Evolutionary conservation across 2,888 invertebrate genomes (phyloP), one percentile per base, ranked within the genome.

Genomic region (Patella pellucida): DNA sequence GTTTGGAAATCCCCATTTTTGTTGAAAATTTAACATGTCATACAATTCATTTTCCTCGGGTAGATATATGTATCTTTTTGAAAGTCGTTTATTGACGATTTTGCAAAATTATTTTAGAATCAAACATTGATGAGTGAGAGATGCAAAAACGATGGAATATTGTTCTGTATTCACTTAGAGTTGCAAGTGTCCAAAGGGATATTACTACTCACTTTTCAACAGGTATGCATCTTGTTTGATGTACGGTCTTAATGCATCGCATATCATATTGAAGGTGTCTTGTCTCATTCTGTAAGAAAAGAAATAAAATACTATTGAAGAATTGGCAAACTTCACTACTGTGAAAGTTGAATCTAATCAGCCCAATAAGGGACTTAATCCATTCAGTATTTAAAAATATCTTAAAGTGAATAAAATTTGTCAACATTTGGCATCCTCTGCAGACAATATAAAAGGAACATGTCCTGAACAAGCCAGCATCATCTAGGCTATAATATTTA

Each of bases 1-100:
- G 31, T 76, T 72, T 52, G 76, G 78, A 69, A 79, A 79, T 16
- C 76, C 71, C 72, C 70, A 76, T 56, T 52, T 56, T 16, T 52
- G 41, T 51, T 75, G 52, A 67, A 68, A 79, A n/a, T 74, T 71
- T 54, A 54, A 41, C n/a, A 76, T 68, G 16, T 74, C 71, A 15
- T 41, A 16, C 51, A 76, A 52, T 41, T 56, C 50, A 19, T 72
- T 68, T 19, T 74, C 76, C 23, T 50, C n/a, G 12, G 77, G 78
- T 56, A 74, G 54, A 16, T 12, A 52, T 12, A 52, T 52, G 16
- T 15, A 52, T 15, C 14, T 16, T 52, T 52, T 52, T 52, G 12
- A 52, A 52, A 56, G 16, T 15, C 19, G 0, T 11, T 56, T 19
- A 11, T 56, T 11, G 7, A 14, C 2, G 4, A 2, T 19, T 56